Evolutionary conservation across 2,888 invertebrate genomes (phyloP).

Genomic region (Ochropleura leucogaster): DNA sequence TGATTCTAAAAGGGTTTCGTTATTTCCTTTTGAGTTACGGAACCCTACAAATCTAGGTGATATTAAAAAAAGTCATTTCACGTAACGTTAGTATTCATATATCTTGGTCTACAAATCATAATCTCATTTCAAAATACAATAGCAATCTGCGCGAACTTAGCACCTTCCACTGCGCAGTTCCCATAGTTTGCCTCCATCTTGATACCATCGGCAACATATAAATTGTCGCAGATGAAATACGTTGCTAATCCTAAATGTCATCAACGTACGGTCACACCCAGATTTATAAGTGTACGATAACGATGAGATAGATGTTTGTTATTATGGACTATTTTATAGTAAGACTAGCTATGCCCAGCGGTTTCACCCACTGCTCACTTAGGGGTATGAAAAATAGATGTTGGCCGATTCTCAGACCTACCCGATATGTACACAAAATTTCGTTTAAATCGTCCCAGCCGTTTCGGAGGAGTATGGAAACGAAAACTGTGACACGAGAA

Average conservation of each 20-base stretch:
- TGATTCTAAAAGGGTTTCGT: no score
- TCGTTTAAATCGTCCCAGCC: no score
- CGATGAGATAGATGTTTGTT: neutral
- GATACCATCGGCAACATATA: conserved; percentile 40
- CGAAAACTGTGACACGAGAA: no score
- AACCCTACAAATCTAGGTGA: neutral
- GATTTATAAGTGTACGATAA: conserved; percentile 18
- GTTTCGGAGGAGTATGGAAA: no score
- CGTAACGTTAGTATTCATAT: neutral
- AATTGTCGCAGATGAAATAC: conserved; percentile 19
- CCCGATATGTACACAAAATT: no score
- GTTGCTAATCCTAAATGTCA: conserved; percentile 49
- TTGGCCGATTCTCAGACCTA: no score
- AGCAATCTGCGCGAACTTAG: conserved; percentile 24
- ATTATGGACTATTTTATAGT: neutral
- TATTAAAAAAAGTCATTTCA: neutral
- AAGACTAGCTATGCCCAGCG: no score
- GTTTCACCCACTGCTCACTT: no score
- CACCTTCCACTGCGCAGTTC: conserved; percentile 36
- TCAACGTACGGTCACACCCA: conserved; percentile 30
- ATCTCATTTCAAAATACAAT: conserved; percentile 32
- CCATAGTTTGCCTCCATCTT: conserved; percentile 22
- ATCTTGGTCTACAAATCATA: conserved; percentile 15
- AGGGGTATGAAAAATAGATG: no score
- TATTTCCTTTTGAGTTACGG: no score